Percentiles rank a stretch among this genome's conserved stretches.
phyloP scores from a whole-genome alignment of 2,888 invertebrate species.

The Arctia plantaginis region DNA sequence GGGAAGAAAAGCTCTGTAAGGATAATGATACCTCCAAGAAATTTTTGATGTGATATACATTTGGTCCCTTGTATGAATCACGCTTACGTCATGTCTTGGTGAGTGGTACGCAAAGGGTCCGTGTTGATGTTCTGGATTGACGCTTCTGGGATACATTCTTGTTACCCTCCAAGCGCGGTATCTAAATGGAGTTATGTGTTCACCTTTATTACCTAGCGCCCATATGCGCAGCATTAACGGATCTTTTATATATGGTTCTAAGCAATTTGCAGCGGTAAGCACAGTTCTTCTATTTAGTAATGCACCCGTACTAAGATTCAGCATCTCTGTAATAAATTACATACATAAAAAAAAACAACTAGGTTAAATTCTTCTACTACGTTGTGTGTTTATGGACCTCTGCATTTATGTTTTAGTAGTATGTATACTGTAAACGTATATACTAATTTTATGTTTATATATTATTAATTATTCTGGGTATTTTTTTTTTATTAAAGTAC shows the following conservation, averaged over 20 bases:
- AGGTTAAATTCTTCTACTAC: background rate
- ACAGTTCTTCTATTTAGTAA: slow-evolving; percentile 63
- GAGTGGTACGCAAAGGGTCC: slow-evolving; percentile 63
- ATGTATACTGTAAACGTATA: background rate
- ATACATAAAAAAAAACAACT: background rate
- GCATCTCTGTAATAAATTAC: slow-evolving; percentile 54
- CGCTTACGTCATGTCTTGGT: slow-evolving; percentile 63
- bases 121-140: slow-evolving; percentile 69
- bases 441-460: background rate
- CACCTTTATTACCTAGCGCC: slow-evolving; percentile 60
- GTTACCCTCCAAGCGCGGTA: slow-evolving; percentile 61
- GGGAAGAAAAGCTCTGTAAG: background rate
- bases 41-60: slow-evolving; percentile 52
- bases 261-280: slow-evolving; percentile 60
- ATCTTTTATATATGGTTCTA: slow-evolving; percentile 57
- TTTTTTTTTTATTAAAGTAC: too few species aligned
- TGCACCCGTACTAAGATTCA: slow-evolving; percentile 56
- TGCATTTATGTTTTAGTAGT: background rate
- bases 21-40: background rate
- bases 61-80: slow-evolving; percentile 60
- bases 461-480: background rate
- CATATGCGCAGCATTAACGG: slow-evolving; percentile 44
- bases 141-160: slow-evolving; percentile 61
- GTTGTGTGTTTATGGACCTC: too few species aligned
- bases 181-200: slow-evolving; percentile 53